Conservation (phyloP, 2,888 invertebrate species). For the Melieria picta region DNA sequence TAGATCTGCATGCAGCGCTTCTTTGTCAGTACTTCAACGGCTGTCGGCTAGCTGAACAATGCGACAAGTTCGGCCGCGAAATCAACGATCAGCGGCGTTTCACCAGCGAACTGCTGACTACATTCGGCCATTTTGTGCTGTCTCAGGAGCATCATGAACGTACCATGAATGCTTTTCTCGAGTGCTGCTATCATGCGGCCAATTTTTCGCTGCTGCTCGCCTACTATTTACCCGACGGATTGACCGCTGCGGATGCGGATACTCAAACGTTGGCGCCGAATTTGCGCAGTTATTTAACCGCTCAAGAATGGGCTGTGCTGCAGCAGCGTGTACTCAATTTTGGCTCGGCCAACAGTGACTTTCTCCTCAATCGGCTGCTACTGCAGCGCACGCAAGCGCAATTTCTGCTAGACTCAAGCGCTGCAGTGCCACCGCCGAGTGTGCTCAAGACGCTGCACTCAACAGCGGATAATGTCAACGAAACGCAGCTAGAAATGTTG, state of each 20-base stretch:
- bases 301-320: constrained; percentile 60
- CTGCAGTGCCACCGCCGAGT: constrained; percentile 33
- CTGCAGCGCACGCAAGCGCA: constrained; percentile 51
- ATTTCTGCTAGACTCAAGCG: constrained; percentile 42
- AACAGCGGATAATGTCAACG: constrained; percentile 43
- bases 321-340: constrained; percentile 64
- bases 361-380: constrained; percentile 55
- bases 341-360: constrained; percentile 58
- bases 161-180: constrained; percentile 61
- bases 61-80: constrained; percentile 53
- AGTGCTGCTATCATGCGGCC: constrained; percentile 54
- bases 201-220: constrained; percentile 54
- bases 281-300: constrained; percentile 53
- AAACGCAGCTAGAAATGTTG: constrained; percentile 38
- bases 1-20: constrained; percentile 59
- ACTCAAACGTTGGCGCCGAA: constrained; percentile 31
- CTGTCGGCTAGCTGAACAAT: constrained; percentile 58
- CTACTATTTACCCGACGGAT: constrained; percentile 60
- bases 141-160: constrained; percentile 59
- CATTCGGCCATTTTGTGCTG: constrained; percentile 57
- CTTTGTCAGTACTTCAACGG: constrained; percentile 61
- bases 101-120: constrained; percentile 51
- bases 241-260: constrained; percentile 37
- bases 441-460: constrained; percentile 43
- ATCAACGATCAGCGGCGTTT: constrained; percentile 48